Evolutionary conservation across 2,113 vertebrate species (phyloP).

Genomic region (Hemichromis elongatus): DNA sequence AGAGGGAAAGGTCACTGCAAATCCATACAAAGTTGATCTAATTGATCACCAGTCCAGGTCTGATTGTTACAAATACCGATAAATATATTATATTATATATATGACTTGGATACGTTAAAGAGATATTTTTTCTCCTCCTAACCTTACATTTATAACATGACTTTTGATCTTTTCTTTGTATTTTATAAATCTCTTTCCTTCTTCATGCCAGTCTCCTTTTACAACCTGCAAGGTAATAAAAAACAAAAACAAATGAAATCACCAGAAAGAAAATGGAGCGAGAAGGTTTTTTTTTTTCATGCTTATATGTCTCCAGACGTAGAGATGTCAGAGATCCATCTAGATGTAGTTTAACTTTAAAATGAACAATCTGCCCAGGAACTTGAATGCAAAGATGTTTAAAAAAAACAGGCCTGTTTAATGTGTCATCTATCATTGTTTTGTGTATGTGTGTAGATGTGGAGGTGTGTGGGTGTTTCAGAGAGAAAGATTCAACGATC

Average conservation of each 20-base stretch:
- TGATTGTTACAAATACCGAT: neutral
- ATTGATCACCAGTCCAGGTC: no score
- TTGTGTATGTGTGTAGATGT: neutral
- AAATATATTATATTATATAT: neutral
- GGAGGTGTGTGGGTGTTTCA: neutral
- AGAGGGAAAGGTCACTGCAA: neutral
- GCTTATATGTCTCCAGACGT: neutral
- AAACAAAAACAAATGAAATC: neutral
- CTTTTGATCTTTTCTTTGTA: neutral
- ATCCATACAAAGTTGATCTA: neutral
- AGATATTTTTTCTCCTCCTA: neutral
- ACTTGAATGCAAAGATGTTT: neutral
- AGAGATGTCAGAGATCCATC: neutral
- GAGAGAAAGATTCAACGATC: slow-evolving; percentile 11
- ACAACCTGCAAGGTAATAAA: neutral
- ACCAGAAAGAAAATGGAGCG: neutral
- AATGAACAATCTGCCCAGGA: slow-evolving; percentile 2
- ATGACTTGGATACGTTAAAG: neutral
- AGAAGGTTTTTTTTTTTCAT: neutral
- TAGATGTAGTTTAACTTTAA: neutral
- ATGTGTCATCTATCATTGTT: slow-evolving; percentile 31
- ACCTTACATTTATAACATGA: neutral
- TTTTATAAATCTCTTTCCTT: neutral
- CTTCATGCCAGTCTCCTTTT: neutral
- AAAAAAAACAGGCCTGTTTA: slow-evolving; percentile 16